phyloP scores from a whole-genome alignment of 2,888 invertebrate genomes.

The Cheilosia urbana region DNA sequence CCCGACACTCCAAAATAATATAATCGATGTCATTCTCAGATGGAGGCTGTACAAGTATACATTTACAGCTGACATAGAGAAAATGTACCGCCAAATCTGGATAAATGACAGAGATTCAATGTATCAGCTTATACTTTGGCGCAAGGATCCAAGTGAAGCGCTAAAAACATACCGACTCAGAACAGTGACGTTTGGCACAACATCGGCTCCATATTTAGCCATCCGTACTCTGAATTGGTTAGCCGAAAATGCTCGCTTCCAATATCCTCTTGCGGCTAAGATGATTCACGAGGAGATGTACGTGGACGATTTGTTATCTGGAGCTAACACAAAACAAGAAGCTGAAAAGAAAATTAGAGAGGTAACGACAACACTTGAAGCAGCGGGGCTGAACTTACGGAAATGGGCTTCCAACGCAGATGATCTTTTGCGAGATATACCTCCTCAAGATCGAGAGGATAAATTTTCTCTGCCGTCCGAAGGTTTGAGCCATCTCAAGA shows the following conservation, averaged over 20 bases:
- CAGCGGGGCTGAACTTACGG: constrained; percentile 2
- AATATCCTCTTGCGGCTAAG: neutral
- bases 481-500: neutral
- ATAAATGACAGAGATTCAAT: neutral
- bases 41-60: constrained; percentile 9
- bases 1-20: neutral
- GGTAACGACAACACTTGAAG: neutral
- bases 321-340: constrained; percentile 11
- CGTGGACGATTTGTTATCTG: constrained; percentile 16
- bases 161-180: constrained; percentile 1
- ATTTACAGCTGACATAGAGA: constrained; percentile 19
- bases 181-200: constrained; percentile 6
- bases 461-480: neutral
- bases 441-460: constrained; percentile 2
- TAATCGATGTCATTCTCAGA: constrained; percentile 10
- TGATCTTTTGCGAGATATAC: neutral
- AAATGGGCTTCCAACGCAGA: constrained; percentile 14
- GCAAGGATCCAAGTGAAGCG: neutral
- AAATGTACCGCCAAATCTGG: constrained; percentile 23
- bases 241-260: neutral
- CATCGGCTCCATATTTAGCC: constrained; percentile 9
- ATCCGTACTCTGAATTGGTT: neutral
- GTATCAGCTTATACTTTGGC: constrained; percentile 16
- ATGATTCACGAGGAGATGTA: constrained; percentile 3
- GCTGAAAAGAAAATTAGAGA: constrained; percentile 10